Base-by-base conservation (phyloP, 1,140 invertebrate species). In the Bemisia tabaci region DNA sequence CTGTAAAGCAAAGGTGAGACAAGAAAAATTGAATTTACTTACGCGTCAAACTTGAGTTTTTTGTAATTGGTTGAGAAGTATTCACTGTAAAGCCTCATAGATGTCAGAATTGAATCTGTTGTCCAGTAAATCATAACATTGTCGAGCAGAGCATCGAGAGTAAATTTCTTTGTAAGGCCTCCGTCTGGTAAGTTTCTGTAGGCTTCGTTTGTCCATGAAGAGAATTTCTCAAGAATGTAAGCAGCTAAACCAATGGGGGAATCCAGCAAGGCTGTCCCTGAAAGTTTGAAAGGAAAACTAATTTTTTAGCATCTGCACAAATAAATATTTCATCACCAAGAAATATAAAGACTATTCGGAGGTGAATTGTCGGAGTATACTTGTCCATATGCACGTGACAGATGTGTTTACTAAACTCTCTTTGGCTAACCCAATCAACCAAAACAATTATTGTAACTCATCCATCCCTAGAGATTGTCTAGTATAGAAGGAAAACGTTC, bases 121-220 rank as follows among this genome's bases (percentile, higher is more conserved):
- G 86, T 72, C 86, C 91, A 96, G 75, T 95, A 96, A 26, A 95
- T 76, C 89, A 94, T 95, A 0, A 95, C 73, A 73, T 94, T 93
- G 69, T 94, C 93, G 2, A 96, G 77, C 2, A 95, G 75, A 70
- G 92, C 87, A 63, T 91, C 88, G 62, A 87, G 76, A 0, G 80
- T 82, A 71, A 78, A 89, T 65, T 81, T 81, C 61, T 81, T 79
- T 0, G 81, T 79, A 0, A 95, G 72, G 0, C 89, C 90, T 22
- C 91, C 92, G 75, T 95, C 89, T 0, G 77, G 71, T 22, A 81
- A 74, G 0, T 78, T 64, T 67, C 75, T 77, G 69, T 82, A 84
- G 1, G 80, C 75, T 0, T 72, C 66, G 74, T 93, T 86, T 0
- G 86, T 86, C 75, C 83, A 87, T 1, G 81, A 80, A 1, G 87